Evolutionary conservation across 2,888 invertebrate genomes (phyloP).

Genomic region (Odontocerum albicorne): DNA sequence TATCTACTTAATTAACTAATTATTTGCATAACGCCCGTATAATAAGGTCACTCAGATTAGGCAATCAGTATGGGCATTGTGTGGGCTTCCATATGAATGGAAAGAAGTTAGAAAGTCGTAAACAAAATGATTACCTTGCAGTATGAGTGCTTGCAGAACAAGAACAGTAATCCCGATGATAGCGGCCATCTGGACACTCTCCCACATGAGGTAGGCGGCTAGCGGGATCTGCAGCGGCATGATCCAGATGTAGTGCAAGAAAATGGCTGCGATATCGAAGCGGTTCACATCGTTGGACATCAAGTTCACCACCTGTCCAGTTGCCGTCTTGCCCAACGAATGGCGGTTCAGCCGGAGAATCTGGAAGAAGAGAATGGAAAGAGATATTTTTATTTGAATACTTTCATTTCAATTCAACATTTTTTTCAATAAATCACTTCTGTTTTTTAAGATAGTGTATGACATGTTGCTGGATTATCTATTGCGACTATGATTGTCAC

Average conservation of each 20-base stretch:
- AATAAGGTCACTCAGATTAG: too few species aligned
- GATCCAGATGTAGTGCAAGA: constrained; percentile 58
- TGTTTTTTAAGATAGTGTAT: background rate
- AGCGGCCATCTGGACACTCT: constrained; percentile 44
- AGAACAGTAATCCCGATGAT: constrained; percentile 54
- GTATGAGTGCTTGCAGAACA: constrained; percentile 39
- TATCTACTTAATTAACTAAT: too few species aligned
- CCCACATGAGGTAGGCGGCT: constrained; percentile 47
- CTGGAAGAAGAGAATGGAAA: constrained; percentile 39
- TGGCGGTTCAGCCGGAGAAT: constrained; percentile 50
- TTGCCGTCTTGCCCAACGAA: constrained; percentile 54
- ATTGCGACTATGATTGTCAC: too few species aligned
- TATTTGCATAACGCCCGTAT: too few species aligned
- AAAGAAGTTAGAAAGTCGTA: too few species aligned
- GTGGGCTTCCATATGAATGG: too few species aligned
- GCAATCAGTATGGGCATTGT: too few species aligned
- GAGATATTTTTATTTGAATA: background rate
- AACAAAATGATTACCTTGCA: constrained; percentile 34
- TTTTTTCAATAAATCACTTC: background rate
- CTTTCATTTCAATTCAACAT: background rate
- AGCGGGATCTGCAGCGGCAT: constrained; percentile 55
- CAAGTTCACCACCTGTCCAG: constrained; percentile 60
- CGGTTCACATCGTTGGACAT: constrained; percentile 61
- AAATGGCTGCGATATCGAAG: constrained; percentile 57
- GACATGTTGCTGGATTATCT: too few species aligned